Evolutionary conservation across 2,888 invertebrate species (phyloP).

Genomic region (Brachynemurus nebulosus): DNA sequence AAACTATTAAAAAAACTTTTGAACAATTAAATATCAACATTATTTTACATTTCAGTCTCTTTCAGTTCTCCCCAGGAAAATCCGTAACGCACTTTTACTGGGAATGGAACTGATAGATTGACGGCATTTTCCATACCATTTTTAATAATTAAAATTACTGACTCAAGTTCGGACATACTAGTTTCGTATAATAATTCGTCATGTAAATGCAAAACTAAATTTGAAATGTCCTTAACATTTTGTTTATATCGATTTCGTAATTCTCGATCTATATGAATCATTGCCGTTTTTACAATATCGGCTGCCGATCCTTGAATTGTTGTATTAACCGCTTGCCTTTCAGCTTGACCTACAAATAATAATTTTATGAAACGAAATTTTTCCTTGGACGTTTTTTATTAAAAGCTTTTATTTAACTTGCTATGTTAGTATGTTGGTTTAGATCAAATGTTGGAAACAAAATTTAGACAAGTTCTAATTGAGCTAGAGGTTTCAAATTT

Average conservation of each 20-base stretch:
- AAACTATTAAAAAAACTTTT: background rate
- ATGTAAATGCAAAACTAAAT: slow-evolving; percentile 80
- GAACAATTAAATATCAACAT: slow-evolving; percentile 1
- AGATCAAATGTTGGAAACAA: no score
- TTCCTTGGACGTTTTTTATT: no score
- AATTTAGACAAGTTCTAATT: no score
- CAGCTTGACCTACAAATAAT: slow-evolving; percentile 55
- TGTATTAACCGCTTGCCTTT: slow-evolving; percentile 93
- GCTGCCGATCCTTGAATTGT: slow-evolving; percentile 94
- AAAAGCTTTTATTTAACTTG: no score
- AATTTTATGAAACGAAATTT: no score
- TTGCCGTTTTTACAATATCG: slow-evolving; percentile 85
- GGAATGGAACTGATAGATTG: slow-evolving; percentile 61
- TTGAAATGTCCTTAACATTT: slow-evolving; percentile 31
- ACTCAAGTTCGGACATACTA: slow-evolving; percentile 37
- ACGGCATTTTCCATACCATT: slow-evolving; percentile 68
- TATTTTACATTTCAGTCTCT: slow-evolving; percentile 23
- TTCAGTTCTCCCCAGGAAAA: slow-evolving; percentile 58
- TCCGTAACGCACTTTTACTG: slow-evolving; percentile 76
- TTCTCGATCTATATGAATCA: slow-evolving; percentile 58
- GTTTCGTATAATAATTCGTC: slow-evolving; percentile 95
- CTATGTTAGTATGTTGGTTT: no score
- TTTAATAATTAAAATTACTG: slow-evolving; percentile 50
- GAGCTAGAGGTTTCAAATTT: no score
- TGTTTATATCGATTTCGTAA: slow-evolving; percentile 23